Evolutionary conservation across 2,888 invertebrate species (phyloP).

Genomic region (Diaphora mendica): DNA sequence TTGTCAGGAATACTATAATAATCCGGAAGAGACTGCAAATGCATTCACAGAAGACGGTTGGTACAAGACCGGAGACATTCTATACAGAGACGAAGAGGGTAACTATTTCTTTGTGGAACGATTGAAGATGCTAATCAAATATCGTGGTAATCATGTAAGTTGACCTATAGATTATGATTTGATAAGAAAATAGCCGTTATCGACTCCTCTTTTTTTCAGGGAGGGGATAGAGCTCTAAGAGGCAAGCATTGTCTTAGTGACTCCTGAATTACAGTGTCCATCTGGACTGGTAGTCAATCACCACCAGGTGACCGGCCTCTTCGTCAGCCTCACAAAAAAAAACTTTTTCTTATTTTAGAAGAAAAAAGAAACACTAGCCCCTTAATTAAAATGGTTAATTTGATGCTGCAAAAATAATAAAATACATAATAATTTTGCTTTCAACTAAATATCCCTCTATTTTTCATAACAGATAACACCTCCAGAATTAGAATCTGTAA

Average conservation of each 20-base stretch:
- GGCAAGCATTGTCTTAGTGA: background rate
- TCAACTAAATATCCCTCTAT: background rate
- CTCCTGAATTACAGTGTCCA: too few relatives aligned
- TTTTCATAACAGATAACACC: constrained; percentile 63
- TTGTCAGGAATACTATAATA: constrained; percentile 58
- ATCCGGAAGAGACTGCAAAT: constrained; percentile 67
- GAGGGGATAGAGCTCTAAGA: background rate
- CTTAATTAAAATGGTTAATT: too few relatives aligned
- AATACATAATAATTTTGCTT: background rate
- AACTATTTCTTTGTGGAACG: constrained; percentile 73
- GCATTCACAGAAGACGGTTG: constrained; percentile 72
- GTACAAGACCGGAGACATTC: constrained; percentile 72
- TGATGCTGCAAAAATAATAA: background rate
- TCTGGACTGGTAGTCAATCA: too few relatives aligned
- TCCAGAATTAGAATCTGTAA: constrained; percentile 70
- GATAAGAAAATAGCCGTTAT: background rate
- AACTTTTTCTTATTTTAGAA: too few relatives aligned
- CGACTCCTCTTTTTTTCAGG: background rate
- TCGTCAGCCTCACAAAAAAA: too few relatives aligned
- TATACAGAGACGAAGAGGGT: constrained; percentile 66
- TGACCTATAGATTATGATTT: background rate
- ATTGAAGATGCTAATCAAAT: constrained; percentile 72
- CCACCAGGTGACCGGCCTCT: too few relatives aligned
- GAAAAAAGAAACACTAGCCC: too few relatives aligned
- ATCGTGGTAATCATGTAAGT: constrained; percentile 66